phyloP scores from a whole-genome alignment of 1,140 invertebrate genomes.

The Drosophila chauvacae region DNA sequence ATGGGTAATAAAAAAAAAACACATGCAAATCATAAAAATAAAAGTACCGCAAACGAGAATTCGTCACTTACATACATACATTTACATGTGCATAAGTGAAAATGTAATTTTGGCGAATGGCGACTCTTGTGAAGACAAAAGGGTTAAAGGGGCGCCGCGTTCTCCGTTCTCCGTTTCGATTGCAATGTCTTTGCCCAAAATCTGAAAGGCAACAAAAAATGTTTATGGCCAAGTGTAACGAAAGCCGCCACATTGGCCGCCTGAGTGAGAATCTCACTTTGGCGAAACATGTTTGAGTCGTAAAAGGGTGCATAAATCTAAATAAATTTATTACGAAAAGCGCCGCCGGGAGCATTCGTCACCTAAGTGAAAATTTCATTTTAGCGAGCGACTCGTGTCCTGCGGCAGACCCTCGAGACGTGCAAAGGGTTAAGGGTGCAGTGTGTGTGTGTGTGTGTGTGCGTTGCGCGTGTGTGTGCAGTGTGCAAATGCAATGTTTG shows the following conservation, averaged over 20 bases:
- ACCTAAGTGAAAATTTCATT: constrained; percentile 23
- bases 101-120: constrained; percentile 1
- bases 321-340: constrained; percentile 24
- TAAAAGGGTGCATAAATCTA: constrained; percentile 23
- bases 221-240: constrained; percentile 15
- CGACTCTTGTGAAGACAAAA: not conserved
- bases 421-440: constrained; percentile 28
- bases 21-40: not conserved
- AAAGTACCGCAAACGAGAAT: not conserved
- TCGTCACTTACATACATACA: not conserved
- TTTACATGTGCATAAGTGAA: not conserved
- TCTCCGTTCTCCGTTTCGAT: not conserved
- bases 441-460: not conserved
- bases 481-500: constrained; percentile 38
- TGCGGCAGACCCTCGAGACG: constrained; percentile 20
- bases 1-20: not conserved
- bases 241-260: constrained; percentile 21
- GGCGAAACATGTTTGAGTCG: constrained; percentile 21
- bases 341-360: constrained; percentile 19
- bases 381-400: constrained; percentile 13
- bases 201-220: constrained; percentile 16
- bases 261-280: constrained; percentile 19
- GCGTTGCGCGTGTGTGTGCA: not conserved
- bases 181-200: constrained; percentile 16
- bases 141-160: constrained; percentile 2